A percentile compares a stretch with the other conserved stretches of the same genome.
phyloP scores from a whole-genome alignment of 2,888 invertebrate species.

The Parnassius glacialis region DNA sequence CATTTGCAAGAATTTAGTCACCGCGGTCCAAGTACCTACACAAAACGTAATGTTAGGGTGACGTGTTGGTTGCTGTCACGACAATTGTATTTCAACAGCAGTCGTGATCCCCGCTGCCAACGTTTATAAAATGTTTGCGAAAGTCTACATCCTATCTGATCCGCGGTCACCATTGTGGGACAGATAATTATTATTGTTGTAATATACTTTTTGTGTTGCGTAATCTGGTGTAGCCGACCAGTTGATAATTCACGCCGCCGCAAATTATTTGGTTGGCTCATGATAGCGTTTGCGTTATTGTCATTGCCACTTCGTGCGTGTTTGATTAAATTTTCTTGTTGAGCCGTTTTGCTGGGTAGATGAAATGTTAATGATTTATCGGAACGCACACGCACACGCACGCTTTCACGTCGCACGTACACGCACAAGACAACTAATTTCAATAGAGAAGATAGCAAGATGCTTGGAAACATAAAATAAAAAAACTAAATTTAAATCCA shows the following conservation, averaged over 20 bases:
- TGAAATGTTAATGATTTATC: slow-evolving; percentile 39
- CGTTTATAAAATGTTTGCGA: slow-evolving; percentile 58
- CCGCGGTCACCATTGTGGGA: slow-evolving; percentile 62
- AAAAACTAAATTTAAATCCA: too few species aligned
- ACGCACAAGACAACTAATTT: too few species aligned
- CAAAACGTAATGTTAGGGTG: slow-evolving; percentile 24
- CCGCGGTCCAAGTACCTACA: too few species aligned
- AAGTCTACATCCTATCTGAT: slow-evolving; percentile 64
- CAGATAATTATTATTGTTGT: slow-evolving; percentile 62
- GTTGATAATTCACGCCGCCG: slow-evolving; percentile 70
- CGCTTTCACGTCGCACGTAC: too few species aligned
- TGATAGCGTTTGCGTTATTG: slow-evolving; percentile 65
- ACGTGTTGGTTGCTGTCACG: slow-evolving; percentile 54
- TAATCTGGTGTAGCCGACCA: slow-evolving; percentile 69
- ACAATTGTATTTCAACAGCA: slow-evolving; percentile 73
- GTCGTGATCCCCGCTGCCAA: slow-evolving; percentile 70
- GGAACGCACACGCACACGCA: slow-evolving; percentile 16
- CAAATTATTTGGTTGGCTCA: slow-evolving; percentile 43
- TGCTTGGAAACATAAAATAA: too few species aligned
- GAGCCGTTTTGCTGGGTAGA: slow-evolving; percentile 44
- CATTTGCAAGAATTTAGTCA: too few species aligned
- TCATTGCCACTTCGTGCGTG: slow-evolving; percentile 68
- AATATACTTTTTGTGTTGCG: slow-evolving; percentile 73
- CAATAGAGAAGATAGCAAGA: too few species aligned
- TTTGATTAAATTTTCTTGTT: slow-evolving; percentile 69